Evolutionary conservation across 2,113 vertebrate species (phyloP).

Genomic region (Tetraodon nigroviridis): DNA sequence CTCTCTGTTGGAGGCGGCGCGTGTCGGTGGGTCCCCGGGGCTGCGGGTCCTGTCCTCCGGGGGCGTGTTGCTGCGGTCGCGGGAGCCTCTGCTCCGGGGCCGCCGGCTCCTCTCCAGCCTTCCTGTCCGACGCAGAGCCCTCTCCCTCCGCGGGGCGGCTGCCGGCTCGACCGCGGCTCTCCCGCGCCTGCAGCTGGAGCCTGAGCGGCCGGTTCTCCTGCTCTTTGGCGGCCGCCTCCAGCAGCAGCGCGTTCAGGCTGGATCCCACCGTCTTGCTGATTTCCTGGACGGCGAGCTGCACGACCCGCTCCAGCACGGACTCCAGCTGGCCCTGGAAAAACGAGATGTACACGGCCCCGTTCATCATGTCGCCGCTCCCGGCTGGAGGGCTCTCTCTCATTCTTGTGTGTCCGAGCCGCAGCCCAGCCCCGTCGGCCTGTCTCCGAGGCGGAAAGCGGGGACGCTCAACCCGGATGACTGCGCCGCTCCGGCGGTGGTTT

Average conservation of each 20-base stretch:
- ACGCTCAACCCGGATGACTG: neutral
- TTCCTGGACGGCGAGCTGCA: slow-evolving; percentile 78
- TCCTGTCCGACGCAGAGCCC: slow-evolving; percentile 17
- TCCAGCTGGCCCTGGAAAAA: slow-evolving; percentile 81
- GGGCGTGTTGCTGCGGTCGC: slow-evolving; percentile 29
- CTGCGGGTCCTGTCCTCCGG: slow-evolving; percentile 36
- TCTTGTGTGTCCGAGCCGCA: slow-evolving; percentile 38
- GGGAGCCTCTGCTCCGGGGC: slow-evolving; percentile 39
- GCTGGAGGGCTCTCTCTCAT: slow-evolving; percentile 59
- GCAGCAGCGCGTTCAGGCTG: slow-evolving; percentile 72
- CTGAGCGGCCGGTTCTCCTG: slow-evolving; percentile 72
- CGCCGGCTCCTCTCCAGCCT: slow-evolving; percentile 18
- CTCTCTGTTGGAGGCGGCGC: slow-evolving; percentile 70
- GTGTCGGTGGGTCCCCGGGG: slow-evolving; percentile 43
- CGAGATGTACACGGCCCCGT: slow-evolving; percentile 77
- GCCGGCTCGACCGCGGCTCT: slow-evolving; percentile 22
- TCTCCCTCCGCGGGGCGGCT: slow-evolving; percentile 8
- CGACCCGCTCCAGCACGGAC: slow-evolving; percentile 78
- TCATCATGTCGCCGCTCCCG: slow-evolving; percentile 67
- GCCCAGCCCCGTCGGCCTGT: slow-evolving; percentile 11
- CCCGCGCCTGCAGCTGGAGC: slow-evolving; percentile 59
- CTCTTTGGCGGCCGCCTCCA: slow-evolving; percentile 74
- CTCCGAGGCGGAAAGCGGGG: slow-evolving; percentile 18
- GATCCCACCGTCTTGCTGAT: slow-evolving; percentile 73
- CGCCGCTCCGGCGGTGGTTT: slow-evolving; percentile 8